Base-by-base conservation (phyloP, 2,113 vertebrate species). In the Plectropomus leopardus region DNA sequence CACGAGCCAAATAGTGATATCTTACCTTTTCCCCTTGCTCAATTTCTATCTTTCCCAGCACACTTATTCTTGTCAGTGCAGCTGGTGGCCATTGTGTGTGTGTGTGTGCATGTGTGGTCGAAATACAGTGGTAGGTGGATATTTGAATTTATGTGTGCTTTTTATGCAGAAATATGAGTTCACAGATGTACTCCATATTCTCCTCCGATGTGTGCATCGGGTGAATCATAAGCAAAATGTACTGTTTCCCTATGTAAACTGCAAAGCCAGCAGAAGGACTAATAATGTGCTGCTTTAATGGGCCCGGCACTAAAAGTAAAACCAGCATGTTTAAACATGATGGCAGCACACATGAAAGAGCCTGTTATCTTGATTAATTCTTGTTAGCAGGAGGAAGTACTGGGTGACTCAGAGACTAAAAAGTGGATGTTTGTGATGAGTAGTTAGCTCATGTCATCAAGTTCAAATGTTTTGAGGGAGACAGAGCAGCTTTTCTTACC, bases 211-310 rank as follows among this genome's bases (percentile, higher is more conserved):
- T 28, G 54, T 60, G 55, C 61, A 28, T 55, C 32, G 5, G 71
- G 51, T 16, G 82, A 77, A 51, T 67, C 66, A 36, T 42, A 50
- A 40, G 67, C 76, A 72, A 72, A 54, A 67, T 44, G 59, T 10
- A 15, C 24, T 30, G 45, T 40, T 0, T 36, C 42, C 36, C 36
- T 40, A 65, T 51, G 16, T n/a, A 72, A 87, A 87, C n/a, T 73
- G 78, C 78, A 69, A 47, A 80, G 54, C 50, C 70, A 85, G 75
- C 74, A 74, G 60, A 78, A 74, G 11, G 3, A 55, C 58, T 42
- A 30, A 55, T 81, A 73, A 86, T 51, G 63, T 57, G 23, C 78
- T 69, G 72, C 72, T 82, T 85, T 86, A 84, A 84, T 76, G 75
- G 74, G 48, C 55, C 32, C 47, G 40, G 45, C 28, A 23, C 45